These are phyloP conservation scores for Bucorvus abyssinicus DNA, from an alignment of 2,797 vertebrate species.

Conservation along the genomic window DNA sequence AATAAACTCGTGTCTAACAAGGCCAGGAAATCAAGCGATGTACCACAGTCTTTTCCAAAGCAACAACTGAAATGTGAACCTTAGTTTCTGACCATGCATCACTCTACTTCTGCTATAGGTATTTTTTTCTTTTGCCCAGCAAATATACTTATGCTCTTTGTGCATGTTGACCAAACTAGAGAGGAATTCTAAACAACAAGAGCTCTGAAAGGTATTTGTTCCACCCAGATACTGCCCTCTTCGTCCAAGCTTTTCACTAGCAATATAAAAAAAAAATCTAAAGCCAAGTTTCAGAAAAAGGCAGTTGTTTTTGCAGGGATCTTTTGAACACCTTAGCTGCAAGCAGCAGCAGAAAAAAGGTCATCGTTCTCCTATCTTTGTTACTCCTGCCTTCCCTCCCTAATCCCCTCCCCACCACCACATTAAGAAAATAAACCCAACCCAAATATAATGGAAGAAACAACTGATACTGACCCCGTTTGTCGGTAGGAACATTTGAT, in stretches of 20 bases:
- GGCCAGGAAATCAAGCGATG: background rate
- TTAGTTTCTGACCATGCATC: background rate
- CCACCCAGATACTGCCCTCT: background rate
- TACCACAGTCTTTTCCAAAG: background rate
- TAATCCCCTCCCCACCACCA: background rate
- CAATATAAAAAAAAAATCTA: background rate
- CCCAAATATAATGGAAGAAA: background rate
- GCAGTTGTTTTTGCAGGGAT: background rate
- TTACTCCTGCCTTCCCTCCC: background rate
- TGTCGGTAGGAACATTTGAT: background rate
- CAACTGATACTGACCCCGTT: background rate
- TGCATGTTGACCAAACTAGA: background rate
- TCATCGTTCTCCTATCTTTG: background rate
- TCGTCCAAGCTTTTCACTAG: background rate
- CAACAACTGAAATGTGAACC: background rate
- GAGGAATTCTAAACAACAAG: background rate
- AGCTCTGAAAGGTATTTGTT: background rate
- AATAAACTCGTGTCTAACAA: background rate
- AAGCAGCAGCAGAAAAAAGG: background rate
- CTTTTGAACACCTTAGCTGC: background rate
- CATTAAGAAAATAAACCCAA: background rate
- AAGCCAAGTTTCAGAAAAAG: background rate
- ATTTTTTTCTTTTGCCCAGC: background rate
- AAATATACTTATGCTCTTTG: background rate
- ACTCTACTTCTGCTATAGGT: background rate